Conservation (phyloP, 2,797 vertebrate genomes). For the Phoeniculus purpureus region DNA sequence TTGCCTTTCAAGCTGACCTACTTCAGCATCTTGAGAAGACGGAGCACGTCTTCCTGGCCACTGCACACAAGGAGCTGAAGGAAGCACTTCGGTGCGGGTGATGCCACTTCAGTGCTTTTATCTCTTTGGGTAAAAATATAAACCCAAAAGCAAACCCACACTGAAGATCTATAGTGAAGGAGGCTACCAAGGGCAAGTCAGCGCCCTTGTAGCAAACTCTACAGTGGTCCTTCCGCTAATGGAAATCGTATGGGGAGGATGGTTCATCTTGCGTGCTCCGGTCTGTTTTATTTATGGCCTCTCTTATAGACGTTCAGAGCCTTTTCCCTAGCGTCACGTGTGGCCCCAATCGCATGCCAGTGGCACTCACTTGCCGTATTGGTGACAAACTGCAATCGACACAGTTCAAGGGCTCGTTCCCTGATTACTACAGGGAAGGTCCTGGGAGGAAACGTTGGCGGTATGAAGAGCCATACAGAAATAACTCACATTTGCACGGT, state of each 20-base stretch:
- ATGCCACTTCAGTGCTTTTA: neutral
- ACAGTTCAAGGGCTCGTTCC: neutral
- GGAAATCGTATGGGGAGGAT: constrained; percentile 33
- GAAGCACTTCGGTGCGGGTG: neutral
- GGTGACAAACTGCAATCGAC: constrained; percentile 12
- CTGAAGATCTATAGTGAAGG: neutral
- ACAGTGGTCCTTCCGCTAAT: constrained; percentile 14
- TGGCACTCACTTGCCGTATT: neutral
- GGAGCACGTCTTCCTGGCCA: neutral
- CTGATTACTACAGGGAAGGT: neutral
- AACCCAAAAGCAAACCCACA: neutral
- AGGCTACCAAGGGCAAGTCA: neutral
- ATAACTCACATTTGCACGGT: neutral
- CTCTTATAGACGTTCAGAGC: neutral
- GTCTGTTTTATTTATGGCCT: constrained; percentile 36
- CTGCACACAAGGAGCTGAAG: neutral
- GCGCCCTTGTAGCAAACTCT: constrained; percentile 29
- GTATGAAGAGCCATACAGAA: neutral
- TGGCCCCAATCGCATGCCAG: neutral
- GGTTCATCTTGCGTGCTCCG: constrained; percentile 12
- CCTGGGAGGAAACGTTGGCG: neutral
- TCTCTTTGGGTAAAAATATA: neutral
- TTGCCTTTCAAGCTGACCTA: neutral
- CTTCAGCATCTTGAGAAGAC: neutral
- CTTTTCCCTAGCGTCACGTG: neutral